Conservation (phyloP, 1,140 invertebrate genomes). For the Zeugodacus cucurbitae region DNA sequence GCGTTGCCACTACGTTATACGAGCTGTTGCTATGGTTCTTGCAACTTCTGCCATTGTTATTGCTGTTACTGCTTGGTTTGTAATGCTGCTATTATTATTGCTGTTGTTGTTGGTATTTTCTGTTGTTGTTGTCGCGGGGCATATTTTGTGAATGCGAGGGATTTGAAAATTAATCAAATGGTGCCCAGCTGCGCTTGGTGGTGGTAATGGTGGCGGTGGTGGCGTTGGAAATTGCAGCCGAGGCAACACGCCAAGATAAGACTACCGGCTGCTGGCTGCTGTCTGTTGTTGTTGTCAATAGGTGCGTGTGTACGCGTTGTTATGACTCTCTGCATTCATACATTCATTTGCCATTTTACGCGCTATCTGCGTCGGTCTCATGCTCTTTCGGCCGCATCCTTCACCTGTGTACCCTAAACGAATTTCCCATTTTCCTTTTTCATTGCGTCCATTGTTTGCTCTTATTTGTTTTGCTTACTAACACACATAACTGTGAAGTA, state of each 20-base stretch:
- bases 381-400: background rate
- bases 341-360: constrained; percentile 3
- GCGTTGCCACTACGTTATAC: background rate
- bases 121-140: background rate
- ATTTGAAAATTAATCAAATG: constrained; percentile 41
- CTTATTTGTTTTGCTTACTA: background rate
- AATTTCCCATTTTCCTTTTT: constrained; percentile 18
- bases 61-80: background rate
- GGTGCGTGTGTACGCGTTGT: background rate
- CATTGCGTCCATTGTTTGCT: background rate
- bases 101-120: background rate
- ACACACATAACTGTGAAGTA: background rate
- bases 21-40: background rate
- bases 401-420: background rate
- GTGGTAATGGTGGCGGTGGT: background rate
- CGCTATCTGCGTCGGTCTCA: background rate
- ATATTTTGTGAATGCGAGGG: constrained; percentile 25
- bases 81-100: background rate
- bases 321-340: background rate
- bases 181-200: constrained; percentile 9
- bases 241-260: background rate
- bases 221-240: constrained; percentile 20
- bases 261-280: background rate
- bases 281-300: background rate
- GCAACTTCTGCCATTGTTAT: background rate